A percentile compares a stretch with the other conserved stretches of the same genome.
Evolutionary conservation across 1,140 invertebrate genomes (phyloP).

Genomic region (Drosophila bifasciata): DNA sequence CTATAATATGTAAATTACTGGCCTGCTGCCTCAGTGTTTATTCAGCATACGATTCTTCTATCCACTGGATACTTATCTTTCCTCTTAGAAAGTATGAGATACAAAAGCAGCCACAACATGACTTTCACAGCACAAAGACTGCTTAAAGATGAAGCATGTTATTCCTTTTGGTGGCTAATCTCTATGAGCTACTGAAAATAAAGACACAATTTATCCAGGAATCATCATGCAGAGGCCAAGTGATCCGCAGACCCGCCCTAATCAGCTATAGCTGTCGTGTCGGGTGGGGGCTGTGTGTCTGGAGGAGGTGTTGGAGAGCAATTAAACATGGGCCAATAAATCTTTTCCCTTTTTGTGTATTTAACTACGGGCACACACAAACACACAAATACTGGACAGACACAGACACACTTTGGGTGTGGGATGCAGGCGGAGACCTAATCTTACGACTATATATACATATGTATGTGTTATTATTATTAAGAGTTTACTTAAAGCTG

Average conservation of each 20-base stretch:
- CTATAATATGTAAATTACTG: no score
- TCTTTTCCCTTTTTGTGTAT: conserved; percentile 26
- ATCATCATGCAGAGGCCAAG: conserved; percentile 6
- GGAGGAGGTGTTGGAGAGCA: background rate
- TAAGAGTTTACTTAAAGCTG: conserved; percentile 47
- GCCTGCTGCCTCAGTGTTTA: no score
- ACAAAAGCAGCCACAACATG: no score
- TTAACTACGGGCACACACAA: conserved; percentile 28
- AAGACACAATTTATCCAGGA: background rate
- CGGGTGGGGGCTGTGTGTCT: background rate
- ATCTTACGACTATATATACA: conserved; percentile 8
- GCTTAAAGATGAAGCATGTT: no score
- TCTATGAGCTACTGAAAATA: conserved; percentile 15
- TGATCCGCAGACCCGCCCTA: conserved; percentile 9
- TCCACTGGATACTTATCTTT: no score
- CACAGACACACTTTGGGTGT: conserved; percentile 12
- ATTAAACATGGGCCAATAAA: conserved; percentile 13
- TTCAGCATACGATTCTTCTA: no score
- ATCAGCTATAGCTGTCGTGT: background rate
- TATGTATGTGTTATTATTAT: conserved; percentile 3
- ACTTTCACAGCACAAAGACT: no score
- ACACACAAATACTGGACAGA: conserved; percentile 13
- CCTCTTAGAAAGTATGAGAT: no score
- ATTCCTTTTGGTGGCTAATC: no score
- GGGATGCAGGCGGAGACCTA: conserved; percentile 4